phyloP scores from a whole-genome alignment of 2,888 invertebrate species.

The Melinopterus prodromus region DNA sequence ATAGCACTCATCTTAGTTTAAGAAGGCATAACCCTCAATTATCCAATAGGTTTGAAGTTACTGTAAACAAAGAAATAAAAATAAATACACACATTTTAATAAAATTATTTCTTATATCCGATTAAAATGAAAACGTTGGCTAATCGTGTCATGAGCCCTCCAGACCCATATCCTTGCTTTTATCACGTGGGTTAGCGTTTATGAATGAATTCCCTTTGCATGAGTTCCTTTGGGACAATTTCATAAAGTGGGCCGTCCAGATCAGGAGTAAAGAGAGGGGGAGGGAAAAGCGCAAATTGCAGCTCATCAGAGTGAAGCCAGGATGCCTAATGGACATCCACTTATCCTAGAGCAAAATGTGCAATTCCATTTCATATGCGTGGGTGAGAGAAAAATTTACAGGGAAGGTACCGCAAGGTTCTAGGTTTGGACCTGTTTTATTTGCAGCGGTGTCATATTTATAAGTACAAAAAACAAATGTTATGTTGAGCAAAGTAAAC shows the following conservation, averaged over 20 bases:
- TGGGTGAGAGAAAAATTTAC: neutral
- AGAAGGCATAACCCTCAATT: neutral
- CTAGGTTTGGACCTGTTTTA: too few relatives aligned
- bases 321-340: neutral
- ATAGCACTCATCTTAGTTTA: neutral
- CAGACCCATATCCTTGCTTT: too few relatives aligned
- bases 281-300: neutral
- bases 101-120: too few relatives aligned
- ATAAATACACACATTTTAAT: neutral
- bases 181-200: too few relatives aligned
- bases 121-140: too few relatives aligned
- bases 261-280: neutral
- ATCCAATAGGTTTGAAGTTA: neutral
- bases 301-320: neutral
- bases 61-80: neutral
- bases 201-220: too few relatives aligned
- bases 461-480: too few relatives aligned
- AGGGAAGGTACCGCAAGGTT: neutral
- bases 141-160: too few relatives aligned
- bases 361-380: neutral
- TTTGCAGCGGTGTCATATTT: too few relatives aligned
- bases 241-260: neutral
- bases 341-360: neutral
- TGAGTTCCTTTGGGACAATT: neutral
- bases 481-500: too few relatives aligned